Base-by-base conservation (phyloP, 2,797 vertebrate species). In the Sebastes cheni region DNA sequence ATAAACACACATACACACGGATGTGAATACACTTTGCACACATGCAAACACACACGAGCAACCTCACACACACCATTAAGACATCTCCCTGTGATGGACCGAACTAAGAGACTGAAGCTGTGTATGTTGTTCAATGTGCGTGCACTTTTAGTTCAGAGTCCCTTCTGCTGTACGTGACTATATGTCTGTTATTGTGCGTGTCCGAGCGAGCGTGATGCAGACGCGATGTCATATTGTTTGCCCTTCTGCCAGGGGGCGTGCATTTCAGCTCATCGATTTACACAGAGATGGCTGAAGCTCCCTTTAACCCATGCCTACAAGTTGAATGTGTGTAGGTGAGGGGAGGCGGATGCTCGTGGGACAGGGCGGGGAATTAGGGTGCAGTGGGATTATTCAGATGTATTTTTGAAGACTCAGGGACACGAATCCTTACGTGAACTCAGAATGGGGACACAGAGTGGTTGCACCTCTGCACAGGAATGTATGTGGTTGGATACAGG, bases 381-480 rank as follows among this genome's bases (percentile, higher is more conserved):
- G 72, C 76, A 72, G 80, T 55, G 61, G 82, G 69, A 86, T 87
- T 88, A 79, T 86, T 87, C 80, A 85, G 77, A 86, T 71, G 23
- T 74, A 81, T 85, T 89, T 54, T 86, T 83, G 90, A 93, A 92
- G 93, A 92, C 94, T 95, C 93, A 95, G 94, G 94, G 93, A 94
- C 82, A 91, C 78, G 91, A 91, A 80, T 89, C 77, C 65, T 91
- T 71, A 78, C 20, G 66, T 81, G 78, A 84, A 81, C 54, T 86
- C 36, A 58, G 50, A 82, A 50, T 29, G 68, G 65, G 62, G 58
- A 67, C 75, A 88, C 39, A 54, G 66, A 82, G 62, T 3, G 79
- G 75, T 75, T 72, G 59, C 77, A 85, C 78, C 77, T 89, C 88
- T 87, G 90, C 92, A 92, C 84, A 89, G 84, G 83, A 87, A 81